These are phyloP conservation scores for Heterodera filipjevi DNA, from an alignment of 2,888 invertebrate species.

Conservation along the genomic window DNA sequence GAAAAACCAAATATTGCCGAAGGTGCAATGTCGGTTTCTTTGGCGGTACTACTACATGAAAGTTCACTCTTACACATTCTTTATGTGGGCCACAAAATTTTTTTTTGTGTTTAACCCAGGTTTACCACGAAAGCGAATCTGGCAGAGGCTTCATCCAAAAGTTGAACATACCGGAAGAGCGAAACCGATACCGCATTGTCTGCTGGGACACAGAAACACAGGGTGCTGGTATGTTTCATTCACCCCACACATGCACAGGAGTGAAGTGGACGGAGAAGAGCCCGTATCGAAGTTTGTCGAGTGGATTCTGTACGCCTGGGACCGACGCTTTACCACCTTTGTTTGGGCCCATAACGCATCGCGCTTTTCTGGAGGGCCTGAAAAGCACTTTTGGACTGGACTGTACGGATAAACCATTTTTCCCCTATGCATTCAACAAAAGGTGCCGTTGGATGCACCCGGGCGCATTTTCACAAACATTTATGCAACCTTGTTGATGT, in stretches of 20 bases:
- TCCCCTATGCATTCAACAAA: too few species aligned
- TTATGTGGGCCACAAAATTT: too few species aligned
- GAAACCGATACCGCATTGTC: not conserved
- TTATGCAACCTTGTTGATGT: too few species aligned
- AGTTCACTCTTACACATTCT: too few species aligned
- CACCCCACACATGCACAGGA: not conserved
- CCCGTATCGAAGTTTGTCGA: not conserved
- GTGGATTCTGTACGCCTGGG: not conserved
- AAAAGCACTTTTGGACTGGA: too few species aligned
- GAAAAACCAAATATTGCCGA: not conserved
- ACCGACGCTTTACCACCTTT: not conserved
- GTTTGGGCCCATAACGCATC: not conserved
- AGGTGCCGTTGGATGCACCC: too few species aligned
- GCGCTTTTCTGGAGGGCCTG: not conserved
- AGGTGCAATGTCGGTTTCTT: not conserved
- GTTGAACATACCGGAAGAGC: not conserved
- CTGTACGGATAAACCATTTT: too few species aligned
- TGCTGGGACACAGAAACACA: constrained; percentile 4
- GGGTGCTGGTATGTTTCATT: too few species aligned
- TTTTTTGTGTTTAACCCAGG: not conserved
- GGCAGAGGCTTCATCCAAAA: not conserved
- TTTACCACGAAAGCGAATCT: not conserved
- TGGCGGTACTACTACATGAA: too few species aligned
- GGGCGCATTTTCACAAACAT: too few species aligned
- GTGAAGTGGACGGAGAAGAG: not conserved